These are phyloP conservation scores for Leistus spinibarbis DNA, from an alignment of 2,888 invertebrate genomes.

Conservation along the genomic window DNA sequence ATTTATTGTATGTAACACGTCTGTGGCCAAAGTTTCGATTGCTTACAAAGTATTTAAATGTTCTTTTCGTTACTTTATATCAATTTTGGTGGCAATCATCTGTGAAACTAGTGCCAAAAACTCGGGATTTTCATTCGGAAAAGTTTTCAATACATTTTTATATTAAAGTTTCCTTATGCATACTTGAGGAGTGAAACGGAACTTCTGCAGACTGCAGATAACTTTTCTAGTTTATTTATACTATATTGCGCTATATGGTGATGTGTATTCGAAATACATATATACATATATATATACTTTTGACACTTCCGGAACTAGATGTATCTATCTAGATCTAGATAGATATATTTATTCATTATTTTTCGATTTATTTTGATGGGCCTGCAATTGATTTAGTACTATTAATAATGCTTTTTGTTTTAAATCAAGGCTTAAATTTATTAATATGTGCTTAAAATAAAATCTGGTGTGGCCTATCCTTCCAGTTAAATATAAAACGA, in stretches of 20 bases:
- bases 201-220: background rate
- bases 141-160: slow-evolving; percentile 27
- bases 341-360: background rate
- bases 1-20: too few relatives aligned
- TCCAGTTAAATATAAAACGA: too few relatives aligned
- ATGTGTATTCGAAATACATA: background rate
- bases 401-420: too few relatives aligned
- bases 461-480: too few relatives aligned
- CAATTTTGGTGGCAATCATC: background rate
- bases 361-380: background rate
- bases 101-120: background rate
- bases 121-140: too few relatives aligned
- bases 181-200: too few relatives aligned
- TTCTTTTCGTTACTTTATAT: too few relatives aligned
- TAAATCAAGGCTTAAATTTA: too few relatives aligned
- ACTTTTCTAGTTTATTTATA: background rate
- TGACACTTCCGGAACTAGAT: background rate
- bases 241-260: background rate
- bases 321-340: background rate
- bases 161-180: slow-evolving; percentile 24
- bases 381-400: background rate
- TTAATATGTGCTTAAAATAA: too few relatives aligned
- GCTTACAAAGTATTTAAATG: too few relatives aligned
- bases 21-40: too few relatives aligned
- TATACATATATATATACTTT: background rate